phyloP scores from a whole-genome alignment of 2,888 invertebrate species.

The Cosmorhoe ocellata region DNA sequence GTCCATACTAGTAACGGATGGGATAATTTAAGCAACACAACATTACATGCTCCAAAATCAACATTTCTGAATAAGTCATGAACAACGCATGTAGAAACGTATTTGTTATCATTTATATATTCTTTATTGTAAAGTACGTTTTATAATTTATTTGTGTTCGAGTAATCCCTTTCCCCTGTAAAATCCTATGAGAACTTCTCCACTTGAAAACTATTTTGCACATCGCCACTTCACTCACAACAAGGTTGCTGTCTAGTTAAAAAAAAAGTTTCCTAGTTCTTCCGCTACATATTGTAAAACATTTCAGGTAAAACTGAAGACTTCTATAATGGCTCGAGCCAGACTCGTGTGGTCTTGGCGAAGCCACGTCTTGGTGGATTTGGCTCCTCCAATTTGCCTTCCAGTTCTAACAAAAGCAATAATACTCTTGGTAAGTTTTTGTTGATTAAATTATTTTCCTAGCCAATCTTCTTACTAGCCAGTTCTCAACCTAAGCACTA shows the following conservation, averaged over 20 bases:
- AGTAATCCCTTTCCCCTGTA: too few species aligned
- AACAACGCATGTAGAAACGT: slow-evolving; percentile 25
- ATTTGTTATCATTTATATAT: too few species aligned
- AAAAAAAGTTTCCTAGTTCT: too few species aligned
- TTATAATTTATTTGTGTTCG: too few species aligned
- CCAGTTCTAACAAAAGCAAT: slow-evolving; percentile 63
- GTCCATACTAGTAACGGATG: not conserved
- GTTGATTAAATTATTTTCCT: not conserved
- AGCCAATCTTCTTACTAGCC: too few species aligned
- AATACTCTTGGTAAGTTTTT: slow-evolving; percentile 66
- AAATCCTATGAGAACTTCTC: too few species aligned
- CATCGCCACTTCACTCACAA: slow-evolving; percentile 13
- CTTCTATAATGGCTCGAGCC: slow-evolving; percentile 66
- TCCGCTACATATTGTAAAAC: not conserved
- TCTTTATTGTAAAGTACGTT: too few species aligned
- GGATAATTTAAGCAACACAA: not conserved
- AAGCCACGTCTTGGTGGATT: slow-evolving; percentile 74
- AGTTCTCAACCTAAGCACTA: too few species aligned
- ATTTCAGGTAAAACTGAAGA: slow-evolving; percentile 65
- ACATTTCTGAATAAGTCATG: slow-evolving; percentile 34
- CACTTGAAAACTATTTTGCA: slow-evolving; percentile 14
- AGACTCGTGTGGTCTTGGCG: slow-evolving; percentile 69
- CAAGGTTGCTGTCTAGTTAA: slow-evolving; percentile 2
- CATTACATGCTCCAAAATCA: slow-evolving; percentile 57
- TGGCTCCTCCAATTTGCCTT: slow-evolving; percentile 63